A percentile compares a stretch with the other conserved stretches of the same genome.
Conservation (phyloP, 2,113 vertebrate genomes). For the Oostethus manadensis region DNA sequence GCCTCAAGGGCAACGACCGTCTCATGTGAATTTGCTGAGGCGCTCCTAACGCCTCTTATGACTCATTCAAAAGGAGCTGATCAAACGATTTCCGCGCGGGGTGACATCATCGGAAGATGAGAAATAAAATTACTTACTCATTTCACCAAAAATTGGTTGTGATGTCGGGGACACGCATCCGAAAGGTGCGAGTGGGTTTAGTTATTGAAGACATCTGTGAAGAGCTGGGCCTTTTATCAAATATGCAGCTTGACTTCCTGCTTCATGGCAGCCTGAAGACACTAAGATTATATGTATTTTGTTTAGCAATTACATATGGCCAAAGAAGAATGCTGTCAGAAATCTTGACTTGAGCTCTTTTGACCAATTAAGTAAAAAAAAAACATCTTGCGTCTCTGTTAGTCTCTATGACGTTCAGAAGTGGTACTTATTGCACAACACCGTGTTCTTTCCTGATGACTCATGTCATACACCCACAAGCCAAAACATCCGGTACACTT, state of each 20-base stretch:
- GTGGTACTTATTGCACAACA: neutral
- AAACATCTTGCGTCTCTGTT: neutral
- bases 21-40: conserved; percentile 49
- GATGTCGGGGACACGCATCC: conserved; percentile 51
- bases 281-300: neutral
- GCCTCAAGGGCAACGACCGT: conserved; percentile 43
- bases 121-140: conserved; percentile 55
- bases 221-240: conserved; percentile 66
- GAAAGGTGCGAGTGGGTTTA: conserved; percentile 57
- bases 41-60: conserved; percentile 51
- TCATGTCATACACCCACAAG: neutral
- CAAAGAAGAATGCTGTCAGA: neutral
- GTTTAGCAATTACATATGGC: neutral
- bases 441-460: neutral
- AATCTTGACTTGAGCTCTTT: neutral
- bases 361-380: neutral
- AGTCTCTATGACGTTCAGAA: neutral
- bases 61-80: conserved; percentile 47
- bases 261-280: neutral
- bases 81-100: conserved; percentile 45
- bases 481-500: neutral
- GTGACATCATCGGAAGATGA: conserved; percentile 41
- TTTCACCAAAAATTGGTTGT: conserved; percentile 49
- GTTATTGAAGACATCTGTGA: conserved; percentile 49
- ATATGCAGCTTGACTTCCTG: conserved; percentile 49